A percentile compares a stretch with the other conserved stretches of the same genome.
phyloP scores from a whole-genome alignment of 2,797 vertebrate genomes.

The Hylomyscus alleni region DNA sequence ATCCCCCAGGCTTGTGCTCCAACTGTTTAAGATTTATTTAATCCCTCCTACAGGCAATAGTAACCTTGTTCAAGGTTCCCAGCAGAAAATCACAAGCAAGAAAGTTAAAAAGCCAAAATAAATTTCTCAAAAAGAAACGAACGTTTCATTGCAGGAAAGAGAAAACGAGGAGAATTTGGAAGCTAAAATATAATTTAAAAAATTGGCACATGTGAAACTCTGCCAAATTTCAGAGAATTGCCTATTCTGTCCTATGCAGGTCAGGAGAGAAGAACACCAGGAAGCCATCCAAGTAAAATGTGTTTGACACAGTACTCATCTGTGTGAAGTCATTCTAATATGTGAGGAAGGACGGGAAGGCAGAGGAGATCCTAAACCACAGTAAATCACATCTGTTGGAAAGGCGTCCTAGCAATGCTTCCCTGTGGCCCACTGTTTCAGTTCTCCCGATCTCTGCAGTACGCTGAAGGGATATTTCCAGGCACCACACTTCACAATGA shows the following conservation, averaged over 20 bases:
- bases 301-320: neutral
- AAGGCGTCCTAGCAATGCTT: slow-evolving; percentile 18
- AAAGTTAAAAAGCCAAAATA: slow-evolving; percentile 59
- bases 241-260: neutral
- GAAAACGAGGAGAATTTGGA: neutral
- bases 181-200: slow-evolving; percentile 4
- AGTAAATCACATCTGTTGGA: neutral
- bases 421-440: neutral
- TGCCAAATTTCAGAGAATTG: slow-evolving; percentile 3
- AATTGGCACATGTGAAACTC: neutral
- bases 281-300: neutral
- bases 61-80: slow-evolving; percentile 21
- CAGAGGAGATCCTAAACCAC: neutral
- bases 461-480: slow-evolving; percentile 51
- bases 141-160: neutral
- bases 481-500: slow-evolving; percentile 36
- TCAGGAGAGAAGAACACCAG: neutral
- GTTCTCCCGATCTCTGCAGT: slow-evolving; percentile 4
- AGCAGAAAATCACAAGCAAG: slow-evolving; percentile 37
- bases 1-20: neutral
- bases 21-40: neutral
- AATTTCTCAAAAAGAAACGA: neutral
- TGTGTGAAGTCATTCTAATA: neutral
- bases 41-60: neutral
- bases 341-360: neutral